These are phyloP conservation scores for Platyura marginata DNA, from an alignment of 1,140 invertebrate species.

Conservation along the genomic window DNA sequence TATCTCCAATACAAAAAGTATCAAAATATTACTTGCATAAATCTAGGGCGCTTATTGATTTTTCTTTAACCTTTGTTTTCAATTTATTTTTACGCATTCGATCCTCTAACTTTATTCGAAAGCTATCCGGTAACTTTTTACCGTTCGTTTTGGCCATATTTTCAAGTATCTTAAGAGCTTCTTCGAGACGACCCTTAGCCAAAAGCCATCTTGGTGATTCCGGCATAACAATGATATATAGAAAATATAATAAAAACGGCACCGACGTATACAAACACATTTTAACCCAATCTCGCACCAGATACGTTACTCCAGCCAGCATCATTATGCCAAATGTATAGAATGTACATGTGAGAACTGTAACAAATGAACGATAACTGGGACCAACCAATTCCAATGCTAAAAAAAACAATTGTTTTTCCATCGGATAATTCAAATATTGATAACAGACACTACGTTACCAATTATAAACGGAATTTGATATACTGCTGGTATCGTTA, in stretches of 20 bases:
- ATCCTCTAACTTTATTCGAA: constrained; percentile 48
- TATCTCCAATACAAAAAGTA: background rate
- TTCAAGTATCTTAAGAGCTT: constrained; percentile 59
- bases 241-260: constrained; percentile 67
- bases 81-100: constrained; percentile 23
- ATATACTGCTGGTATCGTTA: constrained; percentile 82
- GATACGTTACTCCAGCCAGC: constrained; percentile 60
- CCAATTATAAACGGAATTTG: constrained; percentile 90
- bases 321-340: constrained; percentile 72
- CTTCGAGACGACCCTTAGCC: constrained; percentile 55
- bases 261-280: constrained; percentile 60
- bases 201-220: constrained; percentile 74
- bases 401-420: constrained; percentile 24
- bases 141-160: constrained; percentile 56
- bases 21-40: constrained; percentile 30
- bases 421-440: too few species aligned
- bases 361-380: constrained; percentile 77
- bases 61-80: constrained; percentile 39
- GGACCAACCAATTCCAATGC: constrained; percentile 77
- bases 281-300: constrained; percentile 63
- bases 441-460: constrained; percentile 26
- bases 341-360: constrained; percentile 76
- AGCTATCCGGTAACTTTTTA: constrained; percentile 49
- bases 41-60: constrained; percentile 44
- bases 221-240: constrained; percentile 70